Evolutionary conservation across 1,140 invertebrate genomes (phyloP).

Genomic region (Lerema accius): DNA sequence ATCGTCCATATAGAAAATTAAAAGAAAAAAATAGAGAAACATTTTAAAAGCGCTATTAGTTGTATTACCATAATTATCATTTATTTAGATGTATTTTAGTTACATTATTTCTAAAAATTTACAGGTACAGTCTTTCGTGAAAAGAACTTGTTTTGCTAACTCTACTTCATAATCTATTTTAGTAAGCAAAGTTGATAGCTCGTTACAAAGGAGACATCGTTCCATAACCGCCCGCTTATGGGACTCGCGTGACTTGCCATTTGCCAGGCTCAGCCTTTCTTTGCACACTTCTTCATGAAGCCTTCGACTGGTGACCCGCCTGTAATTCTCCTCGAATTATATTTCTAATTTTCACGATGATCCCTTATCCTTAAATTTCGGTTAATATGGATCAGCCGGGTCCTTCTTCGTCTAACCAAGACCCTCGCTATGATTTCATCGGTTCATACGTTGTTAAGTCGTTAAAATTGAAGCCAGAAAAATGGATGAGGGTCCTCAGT

Average conservation of each 20-base stretch:
- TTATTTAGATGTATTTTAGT: too few species aligned
- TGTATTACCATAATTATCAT: too few species aligned
- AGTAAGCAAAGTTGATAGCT: constrained; percentile 64
- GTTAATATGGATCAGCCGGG: constrained; percentile 69
- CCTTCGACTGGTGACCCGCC: constrained; percentile 37
- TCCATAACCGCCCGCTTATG: constrained; percentile 68
- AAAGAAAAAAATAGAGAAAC: too few species aligned
- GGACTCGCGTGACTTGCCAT: constrained; percentile 76
- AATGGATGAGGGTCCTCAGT: constrained; percentile 92
- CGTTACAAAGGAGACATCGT: constrained; percentile 81
- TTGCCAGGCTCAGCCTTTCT: constrained; percentile 56
- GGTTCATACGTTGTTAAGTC: constrained; percentile 94
- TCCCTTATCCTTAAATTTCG: constrained; percentile 21
- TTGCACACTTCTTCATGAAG: constrained; percentile 49
- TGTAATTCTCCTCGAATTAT: constrained; percentile 31
- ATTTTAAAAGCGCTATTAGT: too few species aligned
- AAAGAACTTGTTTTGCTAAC: constrained; percentile 46
- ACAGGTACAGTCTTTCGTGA: constrained; percentile 1
- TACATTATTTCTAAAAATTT: too few species aligned
- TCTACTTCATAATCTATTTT: constrained; percentile 66
- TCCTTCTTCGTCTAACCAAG: constrained; percentile 82
- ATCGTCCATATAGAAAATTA: too few species aligned
- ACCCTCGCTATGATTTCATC: constrained; percentile 92
- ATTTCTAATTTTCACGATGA: constrained; percentile 34
- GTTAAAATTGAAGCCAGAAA: constrained; percentile 94